Base-by-base conservation (phyloP, 37 sponge, comb jelly and placozoan genomes). In the Geodia barretti region DNA sequence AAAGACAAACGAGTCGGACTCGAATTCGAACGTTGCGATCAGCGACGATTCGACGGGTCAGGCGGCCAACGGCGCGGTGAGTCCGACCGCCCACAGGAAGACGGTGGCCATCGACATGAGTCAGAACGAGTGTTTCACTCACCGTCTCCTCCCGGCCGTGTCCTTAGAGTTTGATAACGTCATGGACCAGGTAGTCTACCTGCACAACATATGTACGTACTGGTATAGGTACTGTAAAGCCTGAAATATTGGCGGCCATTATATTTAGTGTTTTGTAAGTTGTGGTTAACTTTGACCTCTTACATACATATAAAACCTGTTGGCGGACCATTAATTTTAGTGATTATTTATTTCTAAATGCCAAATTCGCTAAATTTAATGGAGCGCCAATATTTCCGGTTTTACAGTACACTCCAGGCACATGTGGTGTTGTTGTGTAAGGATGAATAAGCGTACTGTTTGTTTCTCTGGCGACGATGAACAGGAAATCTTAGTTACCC, bases 101-200 rank as follows among this genome's bases (percentile, higher is more conserved):
- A 34, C 67, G 0, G 87, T 86, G 38, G 87, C 87, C 33, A 86
- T 86, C 24, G 81, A 86, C 63, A 79, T 42, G 17, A 41, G 42
- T 17, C 87, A 86, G 39, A 80, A 80, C 54, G 79, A 79, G 33
- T 73, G 72, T 35, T 86, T 86, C 62, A 80, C 87, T 65, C 87
- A 80, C 29, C 80, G 87, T 0, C 87, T 75, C 1, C 59, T 86
- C 24, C 87, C 87, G 25, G 68, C 70, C 5, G 67, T 65, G 81
- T 78, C 79, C 11, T 86, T 82, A 35, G 91, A 90, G 77, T 90
- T 90, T 72, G 91, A 85, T 40, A 85, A 79, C 41, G 91, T 90
- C 68, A 85, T 84, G 9, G 72, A 85, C n/a, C 86, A 85, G 82
- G 90, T 89, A 47, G 54, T 47, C 54, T 47, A 7, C 14, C 54